These are phyloP conservation scores for Lophius piscatorius DNA, from an alignment of 2,113 vertebrate genomes.

Conservation along the genomic window DNA sequence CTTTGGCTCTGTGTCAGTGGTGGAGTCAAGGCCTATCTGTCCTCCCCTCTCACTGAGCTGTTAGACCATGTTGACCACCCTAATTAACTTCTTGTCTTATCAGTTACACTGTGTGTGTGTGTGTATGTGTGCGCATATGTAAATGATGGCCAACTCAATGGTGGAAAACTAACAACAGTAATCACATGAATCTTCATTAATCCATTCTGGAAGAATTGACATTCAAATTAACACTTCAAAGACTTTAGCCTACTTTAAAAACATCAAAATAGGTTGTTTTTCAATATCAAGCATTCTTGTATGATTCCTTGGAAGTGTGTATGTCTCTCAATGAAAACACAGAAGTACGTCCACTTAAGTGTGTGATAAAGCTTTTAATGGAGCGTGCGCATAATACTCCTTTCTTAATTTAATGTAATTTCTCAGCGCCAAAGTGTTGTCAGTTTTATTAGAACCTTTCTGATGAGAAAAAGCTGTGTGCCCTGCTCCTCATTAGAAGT, in stretches of 20 bases:
- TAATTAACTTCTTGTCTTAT: constrained; percentile 83
- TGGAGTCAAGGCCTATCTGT: constrained; percentile 80
- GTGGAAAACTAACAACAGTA: constrained; percentile 31
- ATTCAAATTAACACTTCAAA: not conserved
- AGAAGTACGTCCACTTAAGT: not conserved
- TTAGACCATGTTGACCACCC: constrained; percentile 72
- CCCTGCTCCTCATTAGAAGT: constrained; percentile 73
- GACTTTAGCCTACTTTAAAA: not conserved
- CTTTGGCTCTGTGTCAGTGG: constrained; percentile 63
- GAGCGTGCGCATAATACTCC: constrained; percentile 34
- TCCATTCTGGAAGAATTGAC: not conserved
- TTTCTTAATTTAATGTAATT: constrained; percentile 32
- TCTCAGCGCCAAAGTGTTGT: constrained; percentile 42
- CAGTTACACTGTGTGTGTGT: constrained; percentile 28
- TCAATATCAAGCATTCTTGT: not conserved
- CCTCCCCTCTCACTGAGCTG: constrained; percentile 71
- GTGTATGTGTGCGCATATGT: constrained; percentile 7
- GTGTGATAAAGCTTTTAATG: constrained; percentile 32
- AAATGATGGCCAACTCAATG: too few species aligned
- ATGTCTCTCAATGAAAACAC: not conserved
- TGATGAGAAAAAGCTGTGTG: constrained; percentile 76
- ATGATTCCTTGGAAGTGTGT: not conserved
- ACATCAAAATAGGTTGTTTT: too few species aligned
- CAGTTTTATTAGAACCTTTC: constrained; percentile 71
- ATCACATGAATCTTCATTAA: constrained; percentile 17